These are phyloP conservation scores for Platycheirus albimanus DNA, from an alignment of 2,888 invertebrate genomes.

Conservation along the genomic window DNA sequence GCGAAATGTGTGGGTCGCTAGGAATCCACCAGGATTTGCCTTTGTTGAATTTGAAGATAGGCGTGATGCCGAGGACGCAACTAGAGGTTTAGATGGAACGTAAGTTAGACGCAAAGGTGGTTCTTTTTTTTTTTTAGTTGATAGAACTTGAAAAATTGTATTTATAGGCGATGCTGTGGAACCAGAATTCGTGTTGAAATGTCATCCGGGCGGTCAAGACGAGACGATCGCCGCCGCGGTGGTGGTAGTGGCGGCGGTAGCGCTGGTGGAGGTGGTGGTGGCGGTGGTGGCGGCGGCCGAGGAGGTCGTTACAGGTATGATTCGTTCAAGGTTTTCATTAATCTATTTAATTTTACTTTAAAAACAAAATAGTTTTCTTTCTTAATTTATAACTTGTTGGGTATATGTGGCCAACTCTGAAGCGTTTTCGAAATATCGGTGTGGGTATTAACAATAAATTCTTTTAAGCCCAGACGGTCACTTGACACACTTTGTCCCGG, in stretches of 20 bases:
- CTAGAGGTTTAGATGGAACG: slow-evolving; percentile 91
- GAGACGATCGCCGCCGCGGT: slow-evolving; percentile 85
- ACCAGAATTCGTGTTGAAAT: slow-evolving; percentile 95
- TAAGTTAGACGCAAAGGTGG: slow-evolving; percentile 83
- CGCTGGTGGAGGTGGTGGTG: slow-evolving; percentile 78
- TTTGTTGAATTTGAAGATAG: slow-evolving; percentile 94
- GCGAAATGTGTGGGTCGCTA: slow-evolving; percentile 94
- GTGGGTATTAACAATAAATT: too few relatives aligned
- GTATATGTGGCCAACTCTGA: slow-evolving; percentile 64
- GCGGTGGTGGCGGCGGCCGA: slow-evolving; percentile 75
- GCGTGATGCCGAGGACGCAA: slow-evolving; percentile 93
- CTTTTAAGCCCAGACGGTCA: too few relatives aligned
- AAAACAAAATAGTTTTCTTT: slow-evolving; percentile 5
- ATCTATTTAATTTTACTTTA: not conserved
- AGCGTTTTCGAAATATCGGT: not conserved
- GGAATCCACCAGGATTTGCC: slow-evolving; percentile 95
- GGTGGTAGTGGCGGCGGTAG: slow-evolving; percentile 79
- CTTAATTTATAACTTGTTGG: slow-evolving; percentile 11
- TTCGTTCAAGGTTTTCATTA: slow-evolving; percentile 24
- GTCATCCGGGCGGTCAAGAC: slow-evolving; percentile 93
- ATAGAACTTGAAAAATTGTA: too few relatives aligned
- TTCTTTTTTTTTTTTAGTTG: too few relatives aligned
- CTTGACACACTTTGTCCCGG: too few relatives aligned
- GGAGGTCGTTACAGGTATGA: slow-evolving; percentile 81
- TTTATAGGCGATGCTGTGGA: slow-evolving; percentile 92